Conservation (phyloP, 2,113 vertebrate species). For the Rhineura floridana region DNA sequence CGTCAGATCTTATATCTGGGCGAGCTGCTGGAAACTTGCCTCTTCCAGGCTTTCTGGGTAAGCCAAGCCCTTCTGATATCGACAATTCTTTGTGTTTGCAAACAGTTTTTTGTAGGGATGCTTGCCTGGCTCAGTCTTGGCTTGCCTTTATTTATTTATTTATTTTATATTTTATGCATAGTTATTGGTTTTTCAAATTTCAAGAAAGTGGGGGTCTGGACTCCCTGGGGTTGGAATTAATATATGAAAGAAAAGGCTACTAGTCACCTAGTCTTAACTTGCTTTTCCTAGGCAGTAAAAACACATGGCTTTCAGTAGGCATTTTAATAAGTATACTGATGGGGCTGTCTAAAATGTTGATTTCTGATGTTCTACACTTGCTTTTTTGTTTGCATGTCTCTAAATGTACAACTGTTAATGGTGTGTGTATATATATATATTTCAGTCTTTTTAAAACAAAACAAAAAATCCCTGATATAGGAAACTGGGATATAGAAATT, state of each 20-base stretch:
- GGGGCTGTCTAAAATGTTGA: neutral
- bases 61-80: neutral
- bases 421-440: too few species aligned
- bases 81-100: neutral
- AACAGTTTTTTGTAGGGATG: too few species aligned
- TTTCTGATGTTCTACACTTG: neutral
- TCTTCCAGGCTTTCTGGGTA: constrained; percentile 96
- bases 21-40: constrained; percentile 91
- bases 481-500: neutral
- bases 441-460: neutral
- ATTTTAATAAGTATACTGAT: neutral
- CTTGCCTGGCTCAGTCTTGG: neutral
- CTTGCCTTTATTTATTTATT: neutral
- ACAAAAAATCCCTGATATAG: neutral
- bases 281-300: too few species aligned
- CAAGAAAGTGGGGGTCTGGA: too few species aligned
- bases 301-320: too few species aligned
- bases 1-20: constrained; percentile 91
- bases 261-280: too few species aligned
- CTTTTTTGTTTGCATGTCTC: neutral
- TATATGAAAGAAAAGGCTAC: too few species aligned
- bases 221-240: too few species aligned
- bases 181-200: too few species aligned
- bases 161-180: too few species aligned
- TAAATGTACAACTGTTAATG: neutral